Evolutionary conservation across 1,140 invertebrate species (phyloP).

Genomic region (Thereuonema tuberculata): DNA sequence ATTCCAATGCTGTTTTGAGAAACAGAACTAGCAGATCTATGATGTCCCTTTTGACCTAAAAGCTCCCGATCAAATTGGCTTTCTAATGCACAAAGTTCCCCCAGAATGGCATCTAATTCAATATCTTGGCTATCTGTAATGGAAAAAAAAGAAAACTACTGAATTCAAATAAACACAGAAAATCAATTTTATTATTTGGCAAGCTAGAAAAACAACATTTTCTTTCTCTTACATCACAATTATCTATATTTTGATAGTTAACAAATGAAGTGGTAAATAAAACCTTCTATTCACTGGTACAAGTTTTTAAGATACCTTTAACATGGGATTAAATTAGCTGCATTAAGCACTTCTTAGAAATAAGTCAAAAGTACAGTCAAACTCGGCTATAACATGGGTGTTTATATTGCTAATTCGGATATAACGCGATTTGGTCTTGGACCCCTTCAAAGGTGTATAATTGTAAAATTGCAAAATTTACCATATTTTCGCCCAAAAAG

Average conservation of each 20-base stretch:
- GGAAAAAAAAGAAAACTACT: background rate
- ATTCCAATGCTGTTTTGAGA: slow-evolving; percentile 15
- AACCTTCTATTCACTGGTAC: too few relatives aligned
- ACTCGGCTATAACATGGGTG: too few relatives aligned
- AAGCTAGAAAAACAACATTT: background rate
- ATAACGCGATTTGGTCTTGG: too few relatives aligned
- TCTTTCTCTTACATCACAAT: background rate
- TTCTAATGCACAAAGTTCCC: slow-evolving; percentile 80
- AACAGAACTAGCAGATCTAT: slow-evolving; percentile 16
- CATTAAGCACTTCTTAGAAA: too few relatives aligned
- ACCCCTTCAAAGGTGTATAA: too few relatives aligned
- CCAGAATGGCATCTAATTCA: slow-evolving; percentile 87
- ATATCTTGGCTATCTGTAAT: slow-evolving; percentile 76
- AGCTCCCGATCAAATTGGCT: slow-evolving; percentile 51
- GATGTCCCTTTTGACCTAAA: slow-evolving; percentile 15
- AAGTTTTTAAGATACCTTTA: too few relatives aligned
- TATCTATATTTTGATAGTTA: background rate
- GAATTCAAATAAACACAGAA: background rate
- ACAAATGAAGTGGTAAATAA: background rate
- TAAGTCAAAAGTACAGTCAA: too few relatives aligned
- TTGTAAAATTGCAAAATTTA: too few relatives aligned
- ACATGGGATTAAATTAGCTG: too few relatives aligned
- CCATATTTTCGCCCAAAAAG: too few relatives aligned
- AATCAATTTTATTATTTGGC: background rate
- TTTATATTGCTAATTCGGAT: too few relatives aligned